phyloP scores from a whole-genome alignment of 2,888 invertebrate genomes.

The Carabus problematicus region DNA sequence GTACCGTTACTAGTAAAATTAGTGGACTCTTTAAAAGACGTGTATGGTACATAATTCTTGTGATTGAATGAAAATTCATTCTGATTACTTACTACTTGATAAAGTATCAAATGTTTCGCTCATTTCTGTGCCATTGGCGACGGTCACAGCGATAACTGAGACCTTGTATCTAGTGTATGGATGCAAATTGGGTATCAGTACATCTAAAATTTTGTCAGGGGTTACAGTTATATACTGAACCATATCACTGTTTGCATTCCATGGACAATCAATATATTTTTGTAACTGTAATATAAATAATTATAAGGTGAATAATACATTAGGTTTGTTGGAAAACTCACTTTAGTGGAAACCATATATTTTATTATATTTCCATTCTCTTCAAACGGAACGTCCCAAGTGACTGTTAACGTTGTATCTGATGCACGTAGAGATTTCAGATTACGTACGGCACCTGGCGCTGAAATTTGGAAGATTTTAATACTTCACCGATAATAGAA shows the following conservation, averaged over 20 bases:
- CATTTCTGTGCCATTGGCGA: not conserved
- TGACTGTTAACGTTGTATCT: not conserved
- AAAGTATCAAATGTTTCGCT: not conserved
- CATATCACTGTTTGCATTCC: too few relatives aligned
- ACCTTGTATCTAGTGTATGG: slow-evolving; percentile 17
- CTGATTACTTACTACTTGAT: slow-evolving; percentile 9
- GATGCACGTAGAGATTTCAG: not conserved
- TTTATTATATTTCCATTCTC: slow-evolving; percentile 15
- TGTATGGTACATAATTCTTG: too few relatives aligned
- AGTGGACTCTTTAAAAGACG: too few relatives aligned
- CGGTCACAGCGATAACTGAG: slow-evolving; percentile 8
- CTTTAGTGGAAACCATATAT: slow-evolving; percentile 16
- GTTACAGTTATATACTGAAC: not conserved
- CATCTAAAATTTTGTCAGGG: not conserved
- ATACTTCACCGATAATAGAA: too few relatives aligned
- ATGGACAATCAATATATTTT: not conserved
- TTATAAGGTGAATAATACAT: not conserved
- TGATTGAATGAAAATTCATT: too few relatives aligned
- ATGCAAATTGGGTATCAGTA: not conserved
- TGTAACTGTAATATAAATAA: slow-evolving; percentile 5
- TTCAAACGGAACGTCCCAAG: slow-evolving; percentile 19
- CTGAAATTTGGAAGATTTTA: not conserved
- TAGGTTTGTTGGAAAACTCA: not conserved
- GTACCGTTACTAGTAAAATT: too few relatives aligned
- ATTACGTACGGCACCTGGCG: slow-evolving; percentile 8